phyloP scores from a whole-genome alignment of 2,888 invertebrate species.

The Agonopterix alstromeriana region DNA sequence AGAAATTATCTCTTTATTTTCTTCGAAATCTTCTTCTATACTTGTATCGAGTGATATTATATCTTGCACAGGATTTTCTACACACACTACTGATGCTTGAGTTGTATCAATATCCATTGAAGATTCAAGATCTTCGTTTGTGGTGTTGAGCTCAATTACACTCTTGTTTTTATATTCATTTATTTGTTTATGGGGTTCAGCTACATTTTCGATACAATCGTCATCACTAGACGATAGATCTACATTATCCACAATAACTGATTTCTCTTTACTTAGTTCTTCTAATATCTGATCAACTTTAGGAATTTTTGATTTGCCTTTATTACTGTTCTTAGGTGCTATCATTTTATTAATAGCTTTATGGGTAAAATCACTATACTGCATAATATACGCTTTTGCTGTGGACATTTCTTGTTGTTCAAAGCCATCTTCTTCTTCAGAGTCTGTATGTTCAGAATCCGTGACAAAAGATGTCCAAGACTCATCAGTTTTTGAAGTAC shows the following conservation, averaged over 20 bases:
- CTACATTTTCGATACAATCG: slow-evolving; percentile 41
- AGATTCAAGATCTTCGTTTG: slow-evolving; percentile 3
- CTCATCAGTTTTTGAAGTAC: slow-evolving; percentile 56
- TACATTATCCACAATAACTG: slow-evolving; percentile 47
- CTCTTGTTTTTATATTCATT: slow-evolving; percentile 18
- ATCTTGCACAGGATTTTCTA: slow-evolving; percentile 36
- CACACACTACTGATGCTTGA: slow-evolving; percentile 40
- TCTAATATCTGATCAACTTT: slow-evolving; percentile 49
- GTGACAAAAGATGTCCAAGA: slow-evolving; percentile 62
- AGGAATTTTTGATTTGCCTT: slow-evolving; percentile 30
- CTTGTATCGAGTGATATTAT: slow-evolving; percentile 45
- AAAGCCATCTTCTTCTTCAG: slow-evolving; percentile 63
- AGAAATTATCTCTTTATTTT: not conserved
- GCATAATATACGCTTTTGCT: slow-evolving; percentile 84
- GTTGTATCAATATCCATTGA: slow-evolving; percentile 20
- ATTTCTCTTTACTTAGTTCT: slow-evolving; percentile 52
- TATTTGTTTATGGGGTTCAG: slow-evolving; percentile 35
- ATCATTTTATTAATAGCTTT: slow-evolving; percentile 80
- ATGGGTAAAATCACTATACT: slow-evolving; percentile 85
- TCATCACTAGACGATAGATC: slow-evolving; percentile 55
- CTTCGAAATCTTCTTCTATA: slow-evolving; percentile 22
- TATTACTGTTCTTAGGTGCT: slow-evolving; percentile 24
- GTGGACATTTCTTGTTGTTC: slow-evolving; percentile 67
- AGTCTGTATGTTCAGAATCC: slow-evolving; percentile 59
- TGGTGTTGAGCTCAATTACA: slow-evolving; percentile 10